Percentiles rank a stretch among this genome's conserved stretches.
These are phyloP conservation scores for Metopolophium dirhodum DNA, from an alignment of 1,140 invertebrate species.

Conservation along the genomic window DNA sequence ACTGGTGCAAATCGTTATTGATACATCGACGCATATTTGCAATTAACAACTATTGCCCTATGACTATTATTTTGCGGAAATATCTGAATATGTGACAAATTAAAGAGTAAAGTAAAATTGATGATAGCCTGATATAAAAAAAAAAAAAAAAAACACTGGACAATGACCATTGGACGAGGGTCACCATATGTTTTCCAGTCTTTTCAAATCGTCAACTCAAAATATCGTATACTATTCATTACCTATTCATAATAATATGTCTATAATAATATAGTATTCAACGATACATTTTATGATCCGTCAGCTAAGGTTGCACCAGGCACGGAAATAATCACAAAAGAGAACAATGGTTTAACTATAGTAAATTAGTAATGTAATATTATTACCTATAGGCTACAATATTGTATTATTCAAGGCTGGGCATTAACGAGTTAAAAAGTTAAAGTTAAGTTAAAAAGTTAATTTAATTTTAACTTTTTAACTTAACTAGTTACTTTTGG, in stretches of 20 bases:
- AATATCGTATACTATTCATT: slow-evolving; percentile 4
- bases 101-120: slow-evolving; percentile 43
- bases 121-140: slow-evolving; percentile 51
- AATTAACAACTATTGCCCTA: slow-evolving; percentile 33
- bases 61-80: slow-evolving; percentile 47
- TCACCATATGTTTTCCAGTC: slow-evolving; percentile 53
- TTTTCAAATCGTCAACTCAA: neutral
- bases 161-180: slow-evolving; percentile 52
- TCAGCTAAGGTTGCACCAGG: neutral
- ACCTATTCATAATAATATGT: too few species aligned
- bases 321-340: neutral
- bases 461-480: too few species aligned
- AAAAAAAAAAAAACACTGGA: slow-evolving; percentile 56
- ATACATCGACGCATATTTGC: slow-evolving; percentile 45
- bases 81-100: slow-evolving; percentile 45
- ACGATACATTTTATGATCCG: neutral
- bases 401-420: too few species aligned
- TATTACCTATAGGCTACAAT: too few species aligned
- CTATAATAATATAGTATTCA: neutral
- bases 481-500: too few species aligned
- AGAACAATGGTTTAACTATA: neutral
- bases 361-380: too few species aligned
- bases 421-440: too few species aligned
- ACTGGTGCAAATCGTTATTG: neutral
- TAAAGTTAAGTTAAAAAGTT: too few species aligned